Conservation (phyloP, 53 echinoderm and acorn worm species). For the Pentamera pediparva region DNA sequence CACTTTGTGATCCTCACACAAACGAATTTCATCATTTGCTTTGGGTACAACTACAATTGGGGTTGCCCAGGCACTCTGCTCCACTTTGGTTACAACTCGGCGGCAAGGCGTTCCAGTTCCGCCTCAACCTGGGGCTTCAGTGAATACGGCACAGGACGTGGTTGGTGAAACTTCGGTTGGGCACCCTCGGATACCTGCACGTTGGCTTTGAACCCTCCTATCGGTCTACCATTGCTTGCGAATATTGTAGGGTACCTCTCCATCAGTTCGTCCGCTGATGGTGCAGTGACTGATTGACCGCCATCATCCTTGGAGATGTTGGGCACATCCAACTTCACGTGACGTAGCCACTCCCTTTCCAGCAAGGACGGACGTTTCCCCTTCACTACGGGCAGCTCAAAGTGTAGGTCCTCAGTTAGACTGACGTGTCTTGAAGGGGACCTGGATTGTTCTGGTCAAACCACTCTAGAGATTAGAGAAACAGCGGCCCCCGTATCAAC, state of each 20-base stretch:
- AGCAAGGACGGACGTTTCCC: conserved; percentile 17
- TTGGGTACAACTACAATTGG: conserved; percentile 31
- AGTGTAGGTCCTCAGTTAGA: no score
- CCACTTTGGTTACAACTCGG: conserved; percentile 28
- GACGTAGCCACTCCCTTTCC: neutral
- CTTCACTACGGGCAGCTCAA: neutral
- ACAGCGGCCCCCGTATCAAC: conserved; percentile 24
- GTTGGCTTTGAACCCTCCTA: conserved; percentile 32
- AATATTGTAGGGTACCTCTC: conserved; percentile 21
- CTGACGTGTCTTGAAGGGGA: no score
- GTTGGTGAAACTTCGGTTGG: conserved; percentile 21
- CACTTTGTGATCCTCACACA: conserved; percentile 45
- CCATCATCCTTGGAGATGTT: conserved; percentile 1
- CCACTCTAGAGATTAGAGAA: neutral
- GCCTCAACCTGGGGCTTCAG: conserved; percentile 27
- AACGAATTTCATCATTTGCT: neutral
- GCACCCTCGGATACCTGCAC: conserved; percentile 26
- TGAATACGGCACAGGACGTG: conserved; percentile 45
- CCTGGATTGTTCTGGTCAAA: no score
- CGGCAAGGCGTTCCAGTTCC: conserved; percentile 35
- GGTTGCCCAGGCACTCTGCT: conserved; percentile 32
- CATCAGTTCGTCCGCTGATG: conserved; percentile 2
- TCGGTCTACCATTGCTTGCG: conserved; percentile 11
- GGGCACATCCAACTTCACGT: conserved; percentile 31
- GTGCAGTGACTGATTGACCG: neutral